Evolutionary conservation across 2,113 vertebrate genomes (phyloP).

Genomic region (Forbesichthys agassizii): DNA sequence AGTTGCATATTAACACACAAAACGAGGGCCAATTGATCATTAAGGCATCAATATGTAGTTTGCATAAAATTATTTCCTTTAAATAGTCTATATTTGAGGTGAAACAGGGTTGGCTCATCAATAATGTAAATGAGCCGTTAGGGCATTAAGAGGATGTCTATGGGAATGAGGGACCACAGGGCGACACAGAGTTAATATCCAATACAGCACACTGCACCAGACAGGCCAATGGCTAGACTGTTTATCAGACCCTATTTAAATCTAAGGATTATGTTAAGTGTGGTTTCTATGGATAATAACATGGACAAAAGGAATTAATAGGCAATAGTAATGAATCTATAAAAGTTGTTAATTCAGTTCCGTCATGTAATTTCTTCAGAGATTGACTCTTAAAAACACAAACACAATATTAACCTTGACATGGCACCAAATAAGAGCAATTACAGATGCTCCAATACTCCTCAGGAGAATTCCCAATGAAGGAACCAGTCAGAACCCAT

Average conservation of each 20-base stretch:
- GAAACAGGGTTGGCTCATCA: constrained; percentile 94
- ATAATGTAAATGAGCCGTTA: constrained; percentile 96
- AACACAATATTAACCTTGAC: constrained; percentile 18
- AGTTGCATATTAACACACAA: constrained; percentile 93
- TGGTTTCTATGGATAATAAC: not conserved
- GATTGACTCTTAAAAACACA: not conserved
- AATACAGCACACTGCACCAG: constrained; percentile 63
- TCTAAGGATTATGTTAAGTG: not conserved
- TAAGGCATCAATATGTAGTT: constrained; percentile 94
- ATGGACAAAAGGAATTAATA: not conserved
- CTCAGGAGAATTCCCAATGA: constrained; percentile 55
- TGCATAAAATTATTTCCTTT: constrained; percentile 97
- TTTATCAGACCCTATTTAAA: constrained; percentile 37
- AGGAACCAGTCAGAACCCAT: constrained; percentile 42
- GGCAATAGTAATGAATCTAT: not conserved
- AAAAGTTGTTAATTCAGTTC: constrained; percentile 1
- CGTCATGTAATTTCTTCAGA: not conserved
- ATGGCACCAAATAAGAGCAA: constrained; percentile 34
- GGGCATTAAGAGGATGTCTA: constrained; percentile 86
- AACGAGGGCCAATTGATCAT: constrained; percentile 94
- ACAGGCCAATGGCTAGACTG: constrained; percentile 47
- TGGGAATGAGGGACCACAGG: constrained; percentile 86
- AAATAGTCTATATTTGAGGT: constrained; percentile 92
- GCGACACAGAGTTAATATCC: constrained; percentile 74
- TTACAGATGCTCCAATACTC: constrained; percentile 34